Conservation (phyloP, 2,797 vertebrate species). For the Dromococcyx pavoninus region DNA sequence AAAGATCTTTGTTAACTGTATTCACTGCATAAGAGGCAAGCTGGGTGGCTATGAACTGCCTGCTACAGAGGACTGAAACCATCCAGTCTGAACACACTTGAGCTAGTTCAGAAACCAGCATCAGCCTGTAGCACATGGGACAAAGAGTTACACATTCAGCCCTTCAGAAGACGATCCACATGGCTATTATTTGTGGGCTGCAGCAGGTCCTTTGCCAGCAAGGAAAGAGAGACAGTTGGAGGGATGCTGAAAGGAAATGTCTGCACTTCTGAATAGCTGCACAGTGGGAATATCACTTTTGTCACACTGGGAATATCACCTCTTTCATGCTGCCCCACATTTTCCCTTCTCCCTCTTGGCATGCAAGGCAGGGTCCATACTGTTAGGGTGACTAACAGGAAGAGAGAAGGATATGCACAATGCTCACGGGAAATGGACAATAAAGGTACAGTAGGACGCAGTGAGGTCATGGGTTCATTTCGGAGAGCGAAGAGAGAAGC, state of each 20-base stretch:
- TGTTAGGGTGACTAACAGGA: not conserved
- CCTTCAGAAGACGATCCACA: not conserved
- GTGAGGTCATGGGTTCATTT: not conserved
- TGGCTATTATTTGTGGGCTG: not conserved
- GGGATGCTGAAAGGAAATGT: constrained; percentile 28
- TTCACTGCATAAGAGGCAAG: not conserved
- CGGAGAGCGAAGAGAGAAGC: not conserved
- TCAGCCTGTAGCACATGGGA: not conserved
- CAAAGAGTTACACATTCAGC: not conserved
- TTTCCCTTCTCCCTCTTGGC: not conserved
- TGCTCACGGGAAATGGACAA: not conserved
- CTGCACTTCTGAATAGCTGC: constrained; percentile 1
- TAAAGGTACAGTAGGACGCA: not conserved
- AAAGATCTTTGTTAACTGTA: not conserved
- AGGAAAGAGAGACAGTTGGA: not conserved
- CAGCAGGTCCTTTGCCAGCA: not conserved
- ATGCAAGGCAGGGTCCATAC: not conserved
- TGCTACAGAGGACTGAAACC: not conserved
- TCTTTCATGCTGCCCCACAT: not conserved
- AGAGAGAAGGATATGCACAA: not conserved
- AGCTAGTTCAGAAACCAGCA: not conserved
- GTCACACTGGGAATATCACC: not conserved
- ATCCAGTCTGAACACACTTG: not conserved
- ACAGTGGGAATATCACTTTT: not conserved
- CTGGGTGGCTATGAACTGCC: not conserved